Evolutionary conservation across 2,888 invertebrate genomes (phyloP), one percentile per base, ranked within the genome.

Genomic region (Ormyrus nitidulus): DNA sequence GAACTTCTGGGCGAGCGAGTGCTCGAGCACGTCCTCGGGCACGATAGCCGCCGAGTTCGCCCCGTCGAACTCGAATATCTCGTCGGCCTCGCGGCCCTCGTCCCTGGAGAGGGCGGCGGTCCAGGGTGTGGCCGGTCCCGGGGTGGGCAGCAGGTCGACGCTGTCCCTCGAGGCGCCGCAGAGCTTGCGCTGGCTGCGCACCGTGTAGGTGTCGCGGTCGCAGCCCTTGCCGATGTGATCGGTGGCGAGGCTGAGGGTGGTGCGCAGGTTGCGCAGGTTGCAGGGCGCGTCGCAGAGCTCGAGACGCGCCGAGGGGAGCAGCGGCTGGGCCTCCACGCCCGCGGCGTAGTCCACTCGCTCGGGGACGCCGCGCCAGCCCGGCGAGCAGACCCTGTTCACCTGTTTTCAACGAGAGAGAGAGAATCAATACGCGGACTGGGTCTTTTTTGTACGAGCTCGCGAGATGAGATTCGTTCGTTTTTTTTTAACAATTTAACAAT

Each of bases 51-150:
- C 97, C 0, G 97, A 96, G 75, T 94, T 95, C 59, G 93, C 93
- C 13, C 99, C 99, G 91, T 99, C 98, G 91, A 99, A 99, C 88
- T 97, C 96, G 91, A 97, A 98, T 91, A 98, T 96, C 87, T 98
- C 96, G 89, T 98, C 98, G 70, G 95, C 94, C 87, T 96, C 96
- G 77, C 92, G 91, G 6, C 93, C 93, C 82, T 94, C 93, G 84
- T 94, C 94, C 0, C 93, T 92, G 0, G 93, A 93, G 11, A 94
- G 88, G 7, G 91, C 88, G n/a, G 92, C 91, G 4, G 93, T 93
- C 94, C 94, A 94, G 6, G 87, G 83, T 0, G 89, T 84, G 0
- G 86, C 85, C 0, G 90, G 89, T 34, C 95, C 95, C 0, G 96
- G 96, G 75, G 94, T 94, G 0, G 97, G 97, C 69, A 98, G 92